Evolutionary conservation across 2,888 invertebrate species (phyloP).

Genomic region (Epinotia nisella): DNA sequence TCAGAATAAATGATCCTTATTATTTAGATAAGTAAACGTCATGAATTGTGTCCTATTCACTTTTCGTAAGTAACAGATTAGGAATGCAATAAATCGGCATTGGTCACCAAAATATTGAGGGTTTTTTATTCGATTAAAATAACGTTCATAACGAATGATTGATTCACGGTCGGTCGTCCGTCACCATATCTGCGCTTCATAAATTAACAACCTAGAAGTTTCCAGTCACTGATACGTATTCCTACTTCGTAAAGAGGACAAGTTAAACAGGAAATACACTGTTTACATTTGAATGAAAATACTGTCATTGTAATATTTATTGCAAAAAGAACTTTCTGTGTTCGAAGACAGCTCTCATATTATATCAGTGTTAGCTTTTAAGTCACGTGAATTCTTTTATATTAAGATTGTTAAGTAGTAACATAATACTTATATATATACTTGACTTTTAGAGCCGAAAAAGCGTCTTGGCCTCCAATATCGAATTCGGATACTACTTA

Average conservation of each 20-base stretch:
- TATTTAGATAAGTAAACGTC: constrained; percentile 7
- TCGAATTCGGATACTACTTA: too few species aligned
- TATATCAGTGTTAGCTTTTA: not conserved
- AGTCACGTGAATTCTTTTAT: not conserved
- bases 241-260: not conserved
- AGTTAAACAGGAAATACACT: not conserved
- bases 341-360: not conserved
- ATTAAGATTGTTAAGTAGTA: not conserved
- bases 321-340: not conserved
- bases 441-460: too few species aligned
- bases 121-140: not conserved
- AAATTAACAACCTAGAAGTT: not conserved
- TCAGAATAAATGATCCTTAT: constrained; percentile 9
- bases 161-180: not conserved
- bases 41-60: constrained; percentile 32
- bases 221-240: not conserved
- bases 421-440: too few species aligned
- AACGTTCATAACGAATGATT: not conserved
- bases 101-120: not conserved
- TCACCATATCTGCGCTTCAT: not conserved
- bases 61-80: constrained; percentile 32
- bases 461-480: too few species aligned
- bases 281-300: not conserved
- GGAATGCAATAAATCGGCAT: not conserved
- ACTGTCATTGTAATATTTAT: not conserved